Evolutionary conservation across 2,888 invertebrate genomes (phyloP).

Genomic region (Choristoneura rosaceana): DNA sequence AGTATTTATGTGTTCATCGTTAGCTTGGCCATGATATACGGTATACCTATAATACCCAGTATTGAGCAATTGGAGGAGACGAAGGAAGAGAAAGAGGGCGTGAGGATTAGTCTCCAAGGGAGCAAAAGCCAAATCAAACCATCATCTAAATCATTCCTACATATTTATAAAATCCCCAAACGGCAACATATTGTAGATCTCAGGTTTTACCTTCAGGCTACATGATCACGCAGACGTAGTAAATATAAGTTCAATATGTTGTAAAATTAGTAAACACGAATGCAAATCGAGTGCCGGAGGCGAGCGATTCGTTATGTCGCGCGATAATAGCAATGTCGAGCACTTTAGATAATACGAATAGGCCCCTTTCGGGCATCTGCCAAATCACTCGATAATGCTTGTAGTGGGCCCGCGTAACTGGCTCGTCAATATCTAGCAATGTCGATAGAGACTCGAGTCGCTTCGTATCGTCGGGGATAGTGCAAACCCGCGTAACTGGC

Average conservation of each 20-base stretch:
- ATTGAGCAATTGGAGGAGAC: too few relatives aligned
- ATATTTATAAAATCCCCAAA: too few relatives aligned
- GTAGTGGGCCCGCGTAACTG: conserved; percentile 12
- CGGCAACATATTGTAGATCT: background rate
- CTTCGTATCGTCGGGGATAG: background rate
- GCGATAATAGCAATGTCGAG: conserved; percentile 39
- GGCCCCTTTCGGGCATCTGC: conserved; percentile 38
- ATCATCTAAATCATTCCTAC: too few relatives aligned
- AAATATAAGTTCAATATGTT: conserved; percentile 1
- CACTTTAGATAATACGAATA: conserved; percentile 38
- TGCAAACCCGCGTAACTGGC: too few relatives aligned
- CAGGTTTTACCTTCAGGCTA: background rate
- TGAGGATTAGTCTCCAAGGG: too few relatives aligned
- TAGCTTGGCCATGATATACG: too few relatives aligned
- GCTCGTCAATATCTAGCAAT: conserved; percentile 2
- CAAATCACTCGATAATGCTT: conserved; percentile 39
- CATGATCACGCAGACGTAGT: background rate
- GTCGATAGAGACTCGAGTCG: background rate
- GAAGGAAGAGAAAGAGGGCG: too few relatives aligned
- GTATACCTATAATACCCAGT: too few relatives aligned
- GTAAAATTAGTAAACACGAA: conserved; percentile 33
- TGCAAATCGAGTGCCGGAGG: conserved; percentile 38
- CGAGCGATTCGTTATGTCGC: conserved; percentile 36
- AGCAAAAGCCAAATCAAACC: too few relatives aligned
- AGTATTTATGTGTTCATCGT: too few relatives aligned